Evolutionary conservation across 2,113 vertebrate species (phyloP), one percentile per base, ranked within the genome.

Genomic region (Neofelis nebulosa): DNA sequence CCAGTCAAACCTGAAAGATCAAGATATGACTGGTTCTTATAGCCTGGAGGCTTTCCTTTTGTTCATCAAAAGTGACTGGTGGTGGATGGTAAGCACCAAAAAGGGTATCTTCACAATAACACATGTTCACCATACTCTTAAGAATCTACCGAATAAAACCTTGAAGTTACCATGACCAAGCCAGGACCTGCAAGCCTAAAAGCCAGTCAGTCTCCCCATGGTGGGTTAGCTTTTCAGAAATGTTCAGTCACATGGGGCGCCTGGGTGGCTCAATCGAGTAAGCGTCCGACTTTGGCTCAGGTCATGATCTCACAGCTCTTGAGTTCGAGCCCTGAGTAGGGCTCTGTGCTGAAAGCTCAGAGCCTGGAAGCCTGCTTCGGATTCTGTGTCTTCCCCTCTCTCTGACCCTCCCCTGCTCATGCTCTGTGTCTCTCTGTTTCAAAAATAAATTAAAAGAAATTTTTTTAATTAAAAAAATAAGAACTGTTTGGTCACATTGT

Each of bases 1-100:
- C n/a, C 45, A 89, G 14, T 27, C 38, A 82, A 48, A 80, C 69
- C 79, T 84, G 31, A 48, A 78, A 96, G 38, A 78, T 93, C 21
- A 73, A 93, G 93, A 68, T 65, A 29, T 79, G 41, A 38, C 25
- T 19, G 19, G 0, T 15, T 48, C 61, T 96, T 93, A 36, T 73
- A 55, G 61, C 63, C 33, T 81, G 33, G 27, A 38, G 82, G 25
- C 41, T 89, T 6, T 61, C 11, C 71, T 68, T 96, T 71, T 88
- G n/a, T 89, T 97, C 73, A 63, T 83, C 94, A 71, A 48, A 96
- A 97, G 52, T 94, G 33, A 33, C 78, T 89, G 25, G 36, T 33
- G 73, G 16, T 78, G 5, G 16, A 61, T 66, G 16, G 45, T 57
- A 93, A 76, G 29, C 71, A 66, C 89, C 74, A 69, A 79, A 90